Conservation (phyloP, 2,888 invertebrate species). For the Drosophila melanosoma region DNA sequence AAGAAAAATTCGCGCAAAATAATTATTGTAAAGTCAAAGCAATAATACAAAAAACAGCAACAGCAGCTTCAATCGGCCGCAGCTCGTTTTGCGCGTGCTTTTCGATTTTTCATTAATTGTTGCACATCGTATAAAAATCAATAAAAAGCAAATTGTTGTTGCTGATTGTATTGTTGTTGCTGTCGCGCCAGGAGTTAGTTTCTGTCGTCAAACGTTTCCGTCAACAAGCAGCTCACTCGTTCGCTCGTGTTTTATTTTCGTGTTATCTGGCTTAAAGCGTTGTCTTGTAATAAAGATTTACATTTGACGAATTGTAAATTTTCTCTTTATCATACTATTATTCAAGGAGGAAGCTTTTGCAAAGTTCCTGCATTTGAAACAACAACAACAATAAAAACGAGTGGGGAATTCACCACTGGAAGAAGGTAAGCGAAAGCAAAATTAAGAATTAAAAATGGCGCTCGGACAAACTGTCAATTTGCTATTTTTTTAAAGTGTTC, state of each 20-base stretch:
- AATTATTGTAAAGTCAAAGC: slow-evolving; percentile 42
- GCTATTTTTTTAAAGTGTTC: slow-evolving; percentile 44
- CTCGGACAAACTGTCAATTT: slow-evolving; percentile 26
- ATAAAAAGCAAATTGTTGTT: slow-evolving; percentile 45
- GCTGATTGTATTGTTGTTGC: slow-evolving; percentile 34
- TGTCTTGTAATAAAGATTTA: slow-evolving; percentile 32
- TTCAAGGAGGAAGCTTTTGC: slow-evolving; percentile 42
- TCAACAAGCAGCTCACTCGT: slow-evolving; percentile 56
- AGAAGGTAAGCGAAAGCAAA: slow-evolving; percentile 41
- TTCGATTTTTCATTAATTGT: slow-evolving; percentile 49
- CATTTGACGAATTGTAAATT: slow-evolving; percentile 28
- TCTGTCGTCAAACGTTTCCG: slow-evolving; percentile 55
- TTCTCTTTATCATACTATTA: slow-evolving; percentile 39
- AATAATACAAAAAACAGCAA: slow-evolving; percentile 25
- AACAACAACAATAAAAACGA: slow-evolving; percentile 31
- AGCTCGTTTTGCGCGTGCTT: slow-evolving; percentile 39
- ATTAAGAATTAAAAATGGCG: slow-evolving; percentile 45
- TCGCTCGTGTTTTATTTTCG: slow-evolving; percentile 19
- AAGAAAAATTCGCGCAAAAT: slow-evolving; percentile 53
- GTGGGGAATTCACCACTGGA: slow-evolving; percentile 9
- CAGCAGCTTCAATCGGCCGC: slow-evolving; percentile 19
- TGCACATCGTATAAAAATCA: slow-evolving; percentile 71
- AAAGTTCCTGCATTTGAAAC: slow-evolving; percentile 48
- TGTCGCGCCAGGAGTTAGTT: slow-evolving; percentile 45
- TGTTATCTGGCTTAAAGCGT: slow-evolving; percentile 32